Conservation (phyloP, 2,888 invertebrate species). For the Cylloceria caligata region DNA sequence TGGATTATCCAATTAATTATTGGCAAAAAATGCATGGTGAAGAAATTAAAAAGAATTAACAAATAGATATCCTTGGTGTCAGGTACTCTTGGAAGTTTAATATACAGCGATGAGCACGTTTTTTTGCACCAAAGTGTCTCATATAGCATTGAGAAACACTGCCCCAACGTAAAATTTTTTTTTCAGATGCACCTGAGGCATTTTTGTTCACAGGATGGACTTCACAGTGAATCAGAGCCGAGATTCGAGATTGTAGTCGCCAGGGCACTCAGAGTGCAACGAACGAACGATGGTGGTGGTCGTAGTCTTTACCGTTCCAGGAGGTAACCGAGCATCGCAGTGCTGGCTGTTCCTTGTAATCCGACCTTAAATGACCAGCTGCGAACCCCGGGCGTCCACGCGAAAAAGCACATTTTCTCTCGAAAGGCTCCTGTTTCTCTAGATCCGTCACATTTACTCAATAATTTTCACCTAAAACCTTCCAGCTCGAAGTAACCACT, state of each 20-base stretch:
- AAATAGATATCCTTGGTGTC: too few relatives aligned
- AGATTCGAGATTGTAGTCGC: slow-evolving; percentile 15
- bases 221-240: slow-evolving; percentile 17
- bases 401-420: slow-evolving; percentile 37
- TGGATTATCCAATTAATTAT: too few relatives aligned
- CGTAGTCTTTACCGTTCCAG: slow-evolving; percentile 15
- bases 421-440: slow-evolving; percentile 22
- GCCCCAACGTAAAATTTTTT: background rate
- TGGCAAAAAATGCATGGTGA: too few relatives aligned
- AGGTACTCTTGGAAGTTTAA: too few relatives aligned
- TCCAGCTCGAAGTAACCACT: background rate
- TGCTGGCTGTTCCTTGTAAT: slow-evolving; percentile 29
- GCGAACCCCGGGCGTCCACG: slow-evolving; percentile 16
- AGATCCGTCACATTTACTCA: background rate
- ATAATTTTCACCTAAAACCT: background rate
- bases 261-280: slow-evolving; percentile 38
- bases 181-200: slow-evolving; percentile 17
- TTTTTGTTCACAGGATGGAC: background rate
- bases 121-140: background rate
- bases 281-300: slow-evolving; percentile 24
- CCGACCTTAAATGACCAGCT: slow-evolving; percentile 42
- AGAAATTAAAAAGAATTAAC: too few relatives aligned
- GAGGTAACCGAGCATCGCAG: slow-evolving; percentile 16
- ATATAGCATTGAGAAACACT: background rate
- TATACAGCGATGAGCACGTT: background rate